Evolutionary conservation across 2,888 invertebrate genomes (phyloP), one percentile per base, ranked within the genome.

Genomic region (Metalampra italica): DNA sequence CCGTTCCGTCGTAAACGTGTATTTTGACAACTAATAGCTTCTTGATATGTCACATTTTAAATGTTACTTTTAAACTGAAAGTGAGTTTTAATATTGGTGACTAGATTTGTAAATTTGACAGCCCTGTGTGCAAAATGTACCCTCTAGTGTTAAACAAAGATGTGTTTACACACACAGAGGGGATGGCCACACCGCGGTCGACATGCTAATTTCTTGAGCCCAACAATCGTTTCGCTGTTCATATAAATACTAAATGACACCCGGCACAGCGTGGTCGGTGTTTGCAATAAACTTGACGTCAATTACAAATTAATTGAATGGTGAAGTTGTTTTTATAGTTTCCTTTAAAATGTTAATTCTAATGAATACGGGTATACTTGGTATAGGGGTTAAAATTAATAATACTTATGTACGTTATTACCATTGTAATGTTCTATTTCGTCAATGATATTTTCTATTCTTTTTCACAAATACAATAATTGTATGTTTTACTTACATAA

Each of bases 121-220:
- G 11, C 51, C 51, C 46, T 52, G 40, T 43, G 43, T 46, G 44
- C 46, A 41, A 49, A 49, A 51, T 46, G 11, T 43, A 46, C 45
- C 41, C 47, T 40, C 41, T 43, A 22, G 44, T 49, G 45, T 50
- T 12, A 44, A 48, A 48, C 54, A 50, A 50, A 54, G 50, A 52
- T 52, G 50, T 46, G 45, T 50, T 41, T 42, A 51, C 46, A 45
- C 50, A 56, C 56, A 55, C 51, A 54, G 40, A 49, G 34, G 60
- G 61, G 66, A 63, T 68, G 65, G 59, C 66, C 72, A 68, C 68
- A 70, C 68, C 58, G 63, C 66, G 63, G 67, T n/a, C 72, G 69
- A 81, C 82, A 80, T 84, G 84, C 82, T 84, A 86, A 85, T 86
- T 85, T 69, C 76, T 78, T 66, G 62, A 68, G 70, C 66, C 64